Evolutionary conservation across 2,797 vertebrate genomes (phyloP), one percentile per base, ranked within the genome.

Genomic region (Lutjanus argentimaculatus): DNA sequence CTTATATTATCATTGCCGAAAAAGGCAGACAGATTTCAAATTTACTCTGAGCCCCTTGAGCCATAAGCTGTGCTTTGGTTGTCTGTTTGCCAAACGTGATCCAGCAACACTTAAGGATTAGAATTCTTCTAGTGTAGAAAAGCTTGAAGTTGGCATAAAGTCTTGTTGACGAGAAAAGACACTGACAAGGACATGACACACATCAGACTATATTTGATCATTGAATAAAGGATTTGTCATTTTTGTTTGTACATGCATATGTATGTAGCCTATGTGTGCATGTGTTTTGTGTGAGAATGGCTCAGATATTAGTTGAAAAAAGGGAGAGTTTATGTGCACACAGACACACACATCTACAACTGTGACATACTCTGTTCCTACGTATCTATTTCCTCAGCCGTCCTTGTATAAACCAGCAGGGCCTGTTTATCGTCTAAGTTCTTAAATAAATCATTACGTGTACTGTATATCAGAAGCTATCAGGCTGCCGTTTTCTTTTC

Each of bases 51-150:
- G 85, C 72, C 77, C 77, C 82, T 88, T 83, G 80, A 90, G 88
- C 84, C 67, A 61, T 82, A 83, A 90, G 83, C 82, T 79, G 66
- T 16, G 55, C 83, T 86, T 77, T 72, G 75, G 61, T 81, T 90
- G 76, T 84, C 81, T 90, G 86, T 91, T 90, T 91, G 84, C 86
- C 79, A 80, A 88, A 86, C 75, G 74, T 85, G 89, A 90, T 86
- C 67, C 69, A 83, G 85, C 78, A 88, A 84, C 74, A 87, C 83
- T 89, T 85, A 53, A 70, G 78, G 80, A 88, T 84, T 81, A 79
- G 12, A 81, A 79, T 75, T 87, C 59, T 71, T 85, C 72, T 46
- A 36, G 59, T 66, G 66, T 67, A 72, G 70, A 71, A 82, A 77
- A 83, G 72, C 88, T 65, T 75, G 21, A 79, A 77, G 86, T 85